phyloP scores from a whole-genome alignment of 2,888 invertebrate species.

The Unio delphinus region DNA sequence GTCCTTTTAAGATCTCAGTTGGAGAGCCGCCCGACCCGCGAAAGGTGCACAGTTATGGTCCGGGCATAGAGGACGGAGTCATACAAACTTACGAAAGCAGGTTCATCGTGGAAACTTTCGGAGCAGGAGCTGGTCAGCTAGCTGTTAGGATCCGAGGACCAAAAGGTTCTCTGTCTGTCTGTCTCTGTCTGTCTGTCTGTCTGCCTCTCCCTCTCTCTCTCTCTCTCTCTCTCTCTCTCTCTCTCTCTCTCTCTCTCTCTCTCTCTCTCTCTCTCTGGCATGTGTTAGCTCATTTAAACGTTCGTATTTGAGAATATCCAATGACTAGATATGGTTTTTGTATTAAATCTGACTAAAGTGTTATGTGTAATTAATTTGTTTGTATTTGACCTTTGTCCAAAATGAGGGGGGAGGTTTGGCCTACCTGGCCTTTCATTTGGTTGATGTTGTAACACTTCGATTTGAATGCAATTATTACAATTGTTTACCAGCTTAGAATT shows the following conservation, averaged over 20 bases:
- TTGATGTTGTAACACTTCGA: too few species aligned
- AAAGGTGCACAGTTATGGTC: conserved; percentile 96
- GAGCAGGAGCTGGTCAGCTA: conserved; percentile 98
- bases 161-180: conserved; percentile 77
- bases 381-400: too few species aligned
- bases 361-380: too few species aligned
- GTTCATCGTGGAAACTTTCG: conserved; percentile 98
- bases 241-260: conserved; percentile 9
- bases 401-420: too few species aligned
- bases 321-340: too few species aligned
- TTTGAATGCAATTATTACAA: too few species aligned
- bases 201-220: conserved; percentile 7
- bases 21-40: conserved; percentile 98
- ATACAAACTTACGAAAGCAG: conserved; percentile 96
- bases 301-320: too few species aligned
- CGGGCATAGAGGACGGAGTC: conserved; percentile 98
- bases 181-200: conserved; percentile 9
- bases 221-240: conserved; percentile 4
- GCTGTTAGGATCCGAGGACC: conserved; percentile 98
- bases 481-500: too few species aligned
- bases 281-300: too few species aligned
- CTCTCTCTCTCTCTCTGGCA: not conserved
- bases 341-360: too few species aligned
- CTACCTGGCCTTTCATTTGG: too few species aligned
- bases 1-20: conserved; percentile 91